Percentiles rank a stretch among this genome's conserved stretches.
Conservation (phyloP, 2,888 invertebrate genomes). For the Cataglyphis cursor region DNA sequence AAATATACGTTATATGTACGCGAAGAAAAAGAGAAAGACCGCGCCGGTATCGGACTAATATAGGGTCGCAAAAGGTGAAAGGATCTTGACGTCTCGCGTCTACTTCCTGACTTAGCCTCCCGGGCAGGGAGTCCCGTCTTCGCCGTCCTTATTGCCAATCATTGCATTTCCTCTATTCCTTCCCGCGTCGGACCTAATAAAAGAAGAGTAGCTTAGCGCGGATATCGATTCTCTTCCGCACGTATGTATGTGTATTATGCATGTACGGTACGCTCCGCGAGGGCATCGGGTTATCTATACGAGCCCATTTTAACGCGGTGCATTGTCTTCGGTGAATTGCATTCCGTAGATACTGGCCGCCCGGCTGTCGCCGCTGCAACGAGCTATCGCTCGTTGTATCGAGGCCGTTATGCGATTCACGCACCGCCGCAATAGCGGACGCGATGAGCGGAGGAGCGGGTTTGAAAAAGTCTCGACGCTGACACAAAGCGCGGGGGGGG, state of each 20-base stretch:
- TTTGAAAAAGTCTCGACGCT: conserved; percentile 48
- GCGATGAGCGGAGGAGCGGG: conserved; percentile 17
- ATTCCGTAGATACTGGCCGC: conserved; percentile 72
- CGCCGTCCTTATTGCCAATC: conserved; percentile 48
- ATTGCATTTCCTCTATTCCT: neutral
- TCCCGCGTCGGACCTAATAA: neutral
- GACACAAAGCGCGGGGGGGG: conserved; percentile 15
- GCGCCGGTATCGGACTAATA: conserved; percentile 53
- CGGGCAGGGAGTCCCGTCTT: conserved; percentile 17
- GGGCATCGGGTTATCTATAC: conserved; percentile 74
- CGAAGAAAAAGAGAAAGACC: conserved; percentile 44
- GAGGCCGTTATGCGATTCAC: conserved; percentile 62
- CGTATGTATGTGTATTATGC: conserved; percentile 46
- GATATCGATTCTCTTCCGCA: conserved; percentile 70
- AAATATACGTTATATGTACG: conserved; percentile 43
- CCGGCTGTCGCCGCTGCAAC: conserved; percentile 61
- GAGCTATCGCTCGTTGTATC: conserved; percentile 67
- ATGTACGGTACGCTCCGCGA: conserved; percentile 64
- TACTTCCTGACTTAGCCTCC: conserved; percentile 47
- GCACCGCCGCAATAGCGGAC: conserved; percentile 31
- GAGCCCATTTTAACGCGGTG: conserved; percentile 74
- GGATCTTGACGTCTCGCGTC: conserved; percentile 50
- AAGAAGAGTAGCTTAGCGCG: conserved; percentile 48
- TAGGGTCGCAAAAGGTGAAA: conserved; percentile 55
- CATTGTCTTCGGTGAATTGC: conserved; percentile 76